Percentiles rank a stretch among this genome's conserved stretches.
These are phyloP conservation scores for Drosophila meridionalis DNA, from an alignment of 2,888 invertebrate genomes.

Conservation along the genomic window DNA sequence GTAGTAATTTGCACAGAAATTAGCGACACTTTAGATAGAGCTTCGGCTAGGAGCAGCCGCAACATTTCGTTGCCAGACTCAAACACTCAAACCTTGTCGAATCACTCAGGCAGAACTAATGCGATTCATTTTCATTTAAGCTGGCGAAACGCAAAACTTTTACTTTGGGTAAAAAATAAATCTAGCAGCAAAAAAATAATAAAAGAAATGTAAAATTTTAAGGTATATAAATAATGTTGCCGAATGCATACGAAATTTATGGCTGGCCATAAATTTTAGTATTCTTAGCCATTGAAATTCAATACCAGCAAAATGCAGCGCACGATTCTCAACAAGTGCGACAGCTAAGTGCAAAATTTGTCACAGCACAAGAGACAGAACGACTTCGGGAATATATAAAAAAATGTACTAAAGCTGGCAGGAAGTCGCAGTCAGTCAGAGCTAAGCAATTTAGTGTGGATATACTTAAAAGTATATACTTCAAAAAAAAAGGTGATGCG, in stretches of 20 bases:
- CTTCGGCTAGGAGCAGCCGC: slow-evolving; percentile 34
- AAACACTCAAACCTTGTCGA: slow-evolving; percentile 21
- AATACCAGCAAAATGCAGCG: slow-evolving; percentile 67
- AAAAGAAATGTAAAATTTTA: neutral
- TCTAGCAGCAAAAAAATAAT: neutral
- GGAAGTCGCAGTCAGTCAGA: neutral
- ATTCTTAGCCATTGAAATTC: slow-evolving; percentile 59
- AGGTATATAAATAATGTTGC: slow-evolving; percentile 31
- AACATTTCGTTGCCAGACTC: slow-evolving; percentile 43
- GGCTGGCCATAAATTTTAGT: slow-evolving; percentile 56
- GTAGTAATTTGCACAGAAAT: slow-evolving; percentile 63
- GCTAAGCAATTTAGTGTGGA: neutral
- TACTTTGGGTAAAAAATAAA: slow-evolving; percentile 3
- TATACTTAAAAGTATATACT: neutral
- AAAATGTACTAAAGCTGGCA: slow-evolving; percentile 37
- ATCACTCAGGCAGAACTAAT: slow-evolving; percentile 68
- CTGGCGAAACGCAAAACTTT: slow-evolving; percentile 58
- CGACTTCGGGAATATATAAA: neutral
- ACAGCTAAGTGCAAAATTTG: slow-evolving; percentile 66
- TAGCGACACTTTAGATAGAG: slow-evolving; percentile 55
- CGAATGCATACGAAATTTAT: slow-evolving; percentile 42
- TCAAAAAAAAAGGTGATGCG: no score
- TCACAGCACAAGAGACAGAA: slow-evolving; percentile 40
- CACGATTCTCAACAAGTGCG: slow-evolving; percentile 75
- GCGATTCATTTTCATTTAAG: slow-evolving; percentile 68